Evolutionary conservation across 2,888 invertebrate genomes (phyloP), one percentile per base, ranked within the genome.

Genomic region (Acleris cristana): DNA sequence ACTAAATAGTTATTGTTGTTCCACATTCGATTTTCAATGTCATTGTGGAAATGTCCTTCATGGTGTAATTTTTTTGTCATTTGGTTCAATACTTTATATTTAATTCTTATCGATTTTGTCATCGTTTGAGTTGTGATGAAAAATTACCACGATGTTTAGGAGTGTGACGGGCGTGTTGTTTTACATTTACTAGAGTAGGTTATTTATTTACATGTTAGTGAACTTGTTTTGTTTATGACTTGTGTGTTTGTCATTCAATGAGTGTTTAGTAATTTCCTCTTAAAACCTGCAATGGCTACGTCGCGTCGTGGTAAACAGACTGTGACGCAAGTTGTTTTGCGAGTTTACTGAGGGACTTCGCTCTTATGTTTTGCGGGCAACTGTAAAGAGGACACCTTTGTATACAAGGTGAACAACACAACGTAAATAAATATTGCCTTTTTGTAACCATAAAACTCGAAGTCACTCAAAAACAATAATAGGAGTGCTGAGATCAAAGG

Each of bases 251-350:
- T 44, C 1, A 21, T 21, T 40, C 23, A 44, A 21, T 44, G 44
- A 23, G 44, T n/a, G 16, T 57, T 63, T 63, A 63, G 54, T 26
- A 62, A 58, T 63, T 63, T 67, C 48, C 57, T 60, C 61, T 63
- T n/a, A 45, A 58, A 63, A 58, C 67, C 34, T 63, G 57, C 57
- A 58, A 53, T 52, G 26, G n/a, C 60, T 56, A 19, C 19, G 55
- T 48, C 26, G 26, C 26, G 26, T 26, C 52, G 53, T 48, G 57
- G 62, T 67, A 67, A 67, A 67, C 67, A 67, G 53, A 49, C 62
- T 74, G 72, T 89, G 86, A 89, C 87, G 87, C 83, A 89, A 89
- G 78, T 83, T 88, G 89, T 90, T 90, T 90, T 88, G 87, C 78
- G 78, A 84, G 83, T 80, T 78, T 77, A 83, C 85, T 87, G 87